Conservation (phyloP, 1,140 invertebrate species). For the Trichonephila clavata region DNA sequence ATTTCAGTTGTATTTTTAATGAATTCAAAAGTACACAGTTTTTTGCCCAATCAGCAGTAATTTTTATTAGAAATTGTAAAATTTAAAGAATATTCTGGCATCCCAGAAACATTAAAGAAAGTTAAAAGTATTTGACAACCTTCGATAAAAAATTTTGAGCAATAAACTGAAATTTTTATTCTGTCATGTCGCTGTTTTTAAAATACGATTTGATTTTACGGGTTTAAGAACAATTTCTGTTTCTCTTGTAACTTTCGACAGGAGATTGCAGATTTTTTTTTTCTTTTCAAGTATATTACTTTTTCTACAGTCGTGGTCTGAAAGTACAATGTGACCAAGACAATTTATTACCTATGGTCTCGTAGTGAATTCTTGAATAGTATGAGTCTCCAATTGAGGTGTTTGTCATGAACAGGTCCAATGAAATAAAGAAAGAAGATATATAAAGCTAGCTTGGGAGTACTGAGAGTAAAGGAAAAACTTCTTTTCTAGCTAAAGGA, state of each 20-base stretch:
- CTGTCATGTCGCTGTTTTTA: not conserved
- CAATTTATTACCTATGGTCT: not conserved
- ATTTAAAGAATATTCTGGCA: no score
- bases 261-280: not conserved
- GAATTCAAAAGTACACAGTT: no score
- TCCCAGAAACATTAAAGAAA: no score
- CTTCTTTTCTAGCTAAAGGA: not conserved
- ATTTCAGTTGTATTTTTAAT: no score
- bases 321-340: not conserved
- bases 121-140: not conserved
- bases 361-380: constrained; percentile 3
- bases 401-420: not conserved
- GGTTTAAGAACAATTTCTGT: not conserved
- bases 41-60: no score
- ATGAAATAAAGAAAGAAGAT: not conserved
- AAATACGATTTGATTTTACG: not conserved
- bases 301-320: not conserved
- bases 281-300: not conserved
- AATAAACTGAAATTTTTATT: not conserved
- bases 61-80: no score
- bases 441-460: not conserved
- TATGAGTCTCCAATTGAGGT: not conserved
- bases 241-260: not conserved
- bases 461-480: constrained; percentile 1
- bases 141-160: not conserved